Evolutionary conservation across 1,140 invertebrate genomes (phyloP), one percentile per base, ranked within the genome.

Genomic region (Onthophagus taurus): DNA sequence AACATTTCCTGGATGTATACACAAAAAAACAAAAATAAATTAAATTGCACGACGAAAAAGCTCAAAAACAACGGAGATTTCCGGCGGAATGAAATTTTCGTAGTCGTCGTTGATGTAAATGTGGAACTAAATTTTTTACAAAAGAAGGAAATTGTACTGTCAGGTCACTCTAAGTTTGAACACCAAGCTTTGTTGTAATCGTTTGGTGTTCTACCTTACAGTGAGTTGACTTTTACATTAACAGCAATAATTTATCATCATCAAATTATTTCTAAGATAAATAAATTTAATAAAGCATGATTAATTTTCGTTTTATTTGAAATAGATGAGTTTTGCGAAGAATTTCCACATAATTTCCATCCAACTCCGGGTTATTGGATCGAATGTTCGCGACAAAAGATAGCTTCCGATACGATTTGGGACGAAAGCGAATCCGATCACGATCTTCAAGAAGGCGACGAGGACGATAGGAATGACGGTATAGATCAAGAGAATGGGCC

Each of bases 351-450:
- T 67, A 89, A 83, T 60, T 73, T 94, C 51, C 83, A 89, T 42
- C 83, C 86, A 1, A 90, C 88, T 0, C 86, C 89, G 0, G 89
- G 89, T 19, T 94, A 95, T 67, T 95, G 90, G 90, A 89, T 94
- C 56, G 90, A 95, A 65, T 95, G 90, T 62, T 90, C 87, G 1
- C 72, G 87, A 19, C 87, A 89, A 63, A 88, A 89, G 67, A 89
- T 89, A 44, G 74, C 80, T 6, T 75, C 83, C 1, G 83, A 85
- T 59, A 85, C 81, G 14, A 85, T 88, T 41, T 89, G 85, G 83
- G 86, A 89, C 55, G 86, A 89, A 57, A 84, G 78, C 13, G 86
- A 89, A 54, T 87, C 84, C 4, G 86, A 87, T 54, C 79, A 82
- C 38, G 84, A 86, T 58, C 63, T 74, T 47, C 61, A 75, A 9